A percentile compares a stretch with the other conserved stretches of the same genome.
phyloP scores from a whole-genome alignment of 2,797 vertebrate genomes.

The Anas flavirostris region DNA sequence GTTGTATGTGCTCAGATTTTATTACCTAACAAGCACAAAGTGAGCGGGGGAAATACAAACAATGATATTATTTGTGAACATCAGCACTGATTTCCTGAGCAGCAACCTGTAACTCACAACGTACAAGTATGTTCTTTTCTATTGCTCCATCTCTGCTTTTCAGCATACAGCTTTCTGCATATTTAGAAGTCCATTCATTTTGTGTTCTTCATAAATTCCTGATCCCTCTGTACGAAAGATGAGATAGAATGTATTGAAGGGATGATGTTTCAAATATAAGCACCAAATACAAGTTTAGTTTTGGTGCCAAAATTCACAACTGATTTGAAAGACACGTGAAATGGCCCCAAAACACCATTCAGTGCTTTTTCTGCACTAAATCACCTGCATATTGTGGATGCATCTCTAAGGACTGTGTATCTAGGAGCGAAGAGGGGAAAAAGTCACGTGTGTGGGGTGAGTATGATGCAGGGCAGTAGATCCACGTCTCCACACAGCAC shows the following conservation, averaged over 20 bases:
- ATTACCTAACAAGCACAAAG: not conserved
- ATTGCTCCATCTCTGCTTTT: not conserved
- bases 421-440: not conserved
- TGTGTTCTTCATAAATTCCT: not conserved
- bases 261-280: not conserved
- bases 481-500: rapidly evolving
- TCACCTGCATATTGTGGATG: not conserved
- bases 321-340: not conserved
- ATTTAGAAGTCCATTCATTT: not conserved
- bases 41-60: not conserved
- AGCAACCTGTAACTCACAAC: not conserved
- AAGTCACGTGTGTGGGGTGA: rapidly evolving
- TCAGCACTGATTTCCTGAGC: not conserved
- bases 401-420: not conserved
- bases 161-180: not conserved
- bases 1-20: not conserved
- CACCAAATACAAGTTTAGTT: not conserved
- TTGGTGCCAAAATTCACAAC: not conserved
- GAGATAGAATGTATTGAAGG: not conserved
- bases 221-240: not conserved
- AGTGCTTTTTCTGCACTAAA: not conserved
- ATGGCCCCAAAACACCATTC: not conserved
- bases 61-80: not conserved
- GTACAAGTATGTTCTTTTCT: not conserved
- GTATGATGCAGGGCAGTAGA: rapidly evolving